Percentiles rank a stretch among this genome's conserved stretches.
Conservation (phyloP, 1,140 invertebrate genomes). For the Archivesica marissinica region DNA sequence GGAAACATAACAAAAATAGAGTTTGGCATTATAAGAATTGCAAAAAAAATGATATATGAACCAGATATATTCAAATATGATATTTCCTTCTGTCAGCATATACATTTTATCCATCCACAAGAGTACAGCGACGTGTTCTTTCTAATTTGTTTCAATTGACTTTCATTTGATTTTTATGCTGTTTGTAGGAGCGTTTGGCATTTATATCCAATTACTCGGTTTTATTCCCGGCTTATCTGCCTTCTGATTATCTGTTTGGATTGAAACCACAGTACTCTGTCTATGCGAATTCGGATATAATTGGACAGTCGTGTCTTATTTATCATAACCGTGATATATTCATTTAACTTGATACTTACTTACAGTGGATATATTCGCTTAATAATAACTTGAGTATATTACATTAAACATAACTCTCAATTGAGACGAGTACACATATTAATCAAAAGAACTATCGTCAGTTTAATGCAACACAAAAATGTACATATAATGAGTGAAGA, state of each 20-base stretch:
- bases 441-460: not conserved
- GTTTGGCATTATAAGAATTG: not conserved
- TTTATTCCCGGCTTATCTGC: slow-evolving; percentile 51
- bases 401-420: slow-evolving; percentile 10
- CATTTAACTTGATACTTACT: slow-evolving; percentile 38
- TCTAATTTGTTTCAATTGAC: slow-evolving; percentile 64
- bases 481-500: not conserved
- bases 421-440: not conserved
- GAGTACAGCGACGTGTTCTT: slow-evolving; percentile 25
- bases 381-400: not conserved
- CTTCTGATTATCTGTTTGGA: slow-evolving; percentile 15
- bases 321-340: slow-evolving; percentile 33
- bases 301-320: slow-evolving; percentile 24
- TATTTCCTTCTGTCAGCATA: not conserved
- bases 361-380: not conserved
- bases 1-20: slow-evolving; percentile 1
- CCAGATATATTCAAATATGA: not conserved
- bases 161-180: slow-evolving; percentile 61
- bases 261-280: slow-evolving; percentile 21
- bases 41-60: slow-evolving; percentile 6
- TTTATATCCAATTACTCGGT: slow-evolving; percentile 65
- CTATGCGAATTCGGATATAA: slow-evolving; percentile 26
- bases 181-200: slow-evolving; percentile 47
- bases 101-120: slow-evolving; percentile 1
- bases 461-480: not conserved